Evolutionary conservation across 2,888 invertebrate species (phyloP).

Genomic region (Dryomyza anilis): DNA sequence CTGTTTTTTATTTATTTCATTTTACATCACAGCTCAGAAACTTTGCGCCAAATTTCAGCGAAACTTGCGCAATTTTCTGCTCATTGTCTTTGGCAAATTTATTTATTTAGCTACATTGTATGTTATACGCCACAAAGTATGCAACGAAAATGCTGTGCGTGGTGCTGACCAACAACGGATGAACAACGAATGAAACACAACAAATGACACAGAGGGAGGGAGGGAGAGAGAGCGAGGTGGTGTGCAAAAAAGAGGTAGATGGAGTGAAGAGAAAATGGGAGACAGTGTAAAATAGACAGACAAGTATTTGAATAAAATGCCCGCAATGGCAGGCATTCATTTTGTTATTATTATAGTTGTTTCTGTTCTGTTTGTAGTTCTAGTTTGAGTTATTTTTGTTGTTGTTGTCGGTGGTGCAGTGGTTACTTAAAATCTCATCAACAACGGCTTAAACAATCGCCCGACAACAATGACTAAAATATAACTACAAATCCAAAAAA

Average conservation of each 20-base stretch:
- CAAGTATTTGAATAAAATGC: too few relatives aligned
- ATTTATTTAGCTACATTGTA: constrained; percentile 14
- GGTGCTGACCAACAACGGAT: too few relatives aligned
- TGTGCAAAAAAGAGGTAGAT: not conserved
- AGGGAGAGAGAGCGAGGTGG: not conserved
- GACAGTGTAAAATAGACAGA: not conserved
- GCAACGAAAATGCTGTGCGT: too few relatives aligned
- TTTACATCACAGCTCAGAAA: not conserved
- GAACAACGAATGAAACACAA: not conserved
- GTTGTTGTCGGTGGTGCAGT: not conserved
- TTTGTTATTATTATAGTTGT: not conserved
- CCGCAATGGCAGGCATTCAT: too few relatives aligned
- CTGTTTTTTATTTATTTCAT: not conserved
- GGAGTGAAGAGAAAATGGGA: not conserved
- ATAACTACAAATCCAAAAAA: too few relatives aligned
- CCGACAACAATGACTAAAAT: too few relatives aligned
- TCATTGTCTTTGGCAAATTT: constrained; percentile 18
- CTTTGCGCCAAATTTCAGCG: not conserved
- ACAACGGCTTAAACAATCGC: too few relatives aligned
- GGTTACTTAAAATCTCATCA: too few relatives aligned
- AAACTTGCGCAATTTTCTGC: constrained; percentile 7
- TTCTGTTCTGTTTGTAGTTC: not conserved
- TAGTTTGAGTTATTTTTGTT: not conserved
- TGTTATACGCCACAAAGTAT: not conserved
- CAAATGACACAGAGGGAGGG: not conserved